phyloP scores from a whole-genome alignment of 2,888 invertebrate genomes.

The Lasioglossum morio region DNA sequence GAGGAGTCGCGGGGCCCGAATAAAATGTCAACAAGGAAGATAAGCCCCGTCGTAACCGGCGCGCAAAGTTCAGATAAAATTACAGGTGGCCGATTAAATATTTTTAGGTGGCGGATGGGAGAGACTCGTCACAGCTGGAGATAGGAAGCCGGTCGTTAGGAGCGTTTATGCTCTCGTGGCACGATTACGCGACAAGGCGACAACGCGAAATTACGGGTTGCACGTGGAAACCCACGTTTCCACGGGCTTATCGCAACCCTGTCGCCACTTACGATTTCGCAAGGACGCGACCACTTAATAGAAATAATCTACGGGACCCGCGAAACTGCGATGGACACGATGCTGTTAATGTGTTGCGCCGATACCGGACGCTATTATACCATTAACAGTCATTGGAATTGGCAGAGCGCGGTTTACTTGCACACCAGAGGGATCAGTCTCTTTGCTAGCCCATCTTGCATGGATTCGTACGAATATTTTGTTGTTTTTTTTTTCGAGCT shows the following conservation, averaged over 20 bases:
- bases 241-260: slow-evolving; percentile 18
- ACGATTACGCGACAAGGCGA: slow-evolving; percentile 51
- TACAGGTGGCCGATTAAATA: slow-evolving; percentile 54
- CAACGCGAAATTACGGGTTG: slow-evolving; percentile 56
- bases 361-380: slow-evolving; percentile 11
- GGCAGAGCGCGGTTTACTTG: background rate
- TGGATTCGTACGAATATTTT: background rate
- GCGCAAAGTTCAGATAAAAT: slow-evolving; percentile 61
- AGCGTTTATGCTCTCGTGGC: slow-evolving; percentile 58
- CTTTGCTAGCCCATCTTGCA: background rate
- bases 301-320: slow-evolving; percentile 36
- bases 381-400: background rate
- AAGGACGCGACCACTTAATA: slow-evolving; percentile 25
- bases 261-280: slow-evolving; percentile 20
- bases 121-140: slow-evolving; percentile 55
- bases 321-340: background rate
- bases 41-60: slow-evolving; percentile 32
- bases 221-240: slow-evolving; percentile 28
- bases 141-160: slow-evolving; percentile 63
- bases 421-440: background rate
- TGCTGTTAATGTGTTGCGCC: slow-evolving; percentile 35
- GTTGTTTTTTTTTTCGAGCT: background rate
- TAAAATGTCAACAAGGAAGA: slow-evolving; percentile 50
- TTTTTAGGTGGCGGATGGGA: slow-evolving; percentile 29
- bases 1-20: background rate